Percentiles rank a stretch among this genome's conserved stretches.
phyloP scores from a whole-genome alignment of 1,140 invertebrate species.

The Heliconius hewitsoni region DNA sequence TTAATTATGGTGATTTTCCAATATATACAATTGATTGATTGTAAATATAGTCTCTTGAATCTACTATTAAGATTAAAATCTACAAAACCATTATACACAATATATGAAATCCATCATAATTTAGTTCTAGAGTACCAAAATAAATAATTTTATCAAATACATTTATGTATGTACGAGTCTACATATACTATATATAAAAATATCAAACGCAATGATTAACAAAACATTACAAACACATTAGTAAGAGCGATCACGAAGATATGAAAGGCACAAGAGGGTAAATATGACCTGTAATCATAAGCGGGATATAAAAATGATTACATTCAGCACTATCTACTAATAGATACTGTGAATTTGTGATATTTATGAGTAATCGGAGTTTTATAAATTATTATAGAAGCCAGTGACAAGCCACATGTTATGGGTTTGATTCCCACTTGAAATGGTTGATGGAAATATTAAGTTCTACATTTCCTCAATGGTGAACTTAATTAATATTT shows the following conservation, averaged over 20 bases:
- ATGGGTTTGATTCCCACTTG: too few species aligned
- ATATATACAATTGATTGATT: too few species aligned
- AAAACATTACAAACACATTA: conserved; percentile 29
- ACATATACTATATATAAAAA: neutral
- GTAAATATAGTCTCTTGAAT: too few species aligned
- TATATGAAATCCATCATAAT: neutral
- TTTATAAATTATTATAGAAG: neutral
- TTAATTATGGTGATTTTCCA: too few species aligned
- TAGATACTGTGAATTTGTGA: neutral
- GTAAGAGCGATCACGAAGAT: conserved; percentile 14
- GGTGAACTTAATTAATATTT: too few species aligned
- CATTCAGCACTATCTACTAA: neutral
- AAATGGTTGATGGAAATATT: too few species aligned
- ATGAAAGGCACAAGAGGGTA: conserved; percentile 17
- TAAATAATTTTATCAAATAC: neutral
- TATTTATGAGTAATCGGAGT: neutral
- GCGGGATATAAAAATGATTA: neutral
- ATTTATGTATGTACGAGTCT: too few species aligned
- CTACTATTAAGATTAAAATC: too few species aligned
- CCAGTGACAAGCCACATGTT: too few species aligned
- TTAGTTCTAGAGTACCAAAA: neutral
- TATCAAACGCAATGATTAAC: conserved; percentile 14
- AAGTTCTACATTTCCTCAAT: too few species aligned
- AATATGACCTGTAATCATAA: conserved; percentile 9
- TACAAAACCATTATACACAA: neutral